These are phyloP conservation scores for Oreochromis grahami DNA, from an alignment of 2,797 vertebrate genomes.

Conservation along the genomic window DNA sequence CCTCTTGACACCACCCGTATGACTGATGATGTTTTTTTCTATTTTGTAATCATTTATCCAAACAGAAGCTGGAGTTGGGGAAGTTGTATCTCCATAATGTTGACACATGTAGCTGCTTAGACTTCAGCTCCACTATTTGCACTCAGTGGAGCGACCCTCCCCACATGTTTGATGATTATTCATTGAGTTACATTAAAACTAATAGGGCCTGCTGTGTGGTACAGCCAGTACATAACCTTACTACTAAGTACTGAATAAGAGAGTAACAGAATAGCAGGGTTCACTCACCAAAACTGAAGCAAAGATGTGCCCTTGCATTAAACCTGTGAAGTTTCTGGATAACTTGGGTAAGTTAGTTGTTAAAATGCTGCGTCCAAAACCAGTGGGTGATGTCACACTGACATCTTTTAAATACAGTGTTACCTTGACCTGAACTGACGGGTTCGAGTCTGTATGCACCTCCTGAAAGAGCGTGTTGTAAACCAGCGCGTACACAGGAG, in stretches of 20 bases:
- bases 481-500: neutral
- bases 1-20: neutral
- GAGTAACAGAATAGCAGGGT: neutral
- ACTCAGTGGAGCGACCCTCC: neutral
- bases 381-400: neutral
- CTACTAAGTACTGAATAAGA: neutral
- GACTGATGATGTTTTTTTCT: neutral
- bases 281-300: neutral
- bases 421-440: neutral
- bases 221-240: neutral
- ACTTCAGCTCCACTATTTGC: neutral
- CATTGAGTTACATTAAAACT: neutral
- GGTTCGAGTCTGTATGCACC: neutral
- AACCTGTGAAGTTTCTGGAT: too few species aligned
- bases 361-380: neutral
- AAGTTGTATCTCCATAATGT: neutral
- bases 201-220: neutral
- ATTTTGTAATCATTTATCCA: neutral
- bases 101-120: neutral
- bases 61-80: neutral
- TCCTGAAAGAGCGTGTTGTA: conserved; percentile 14
- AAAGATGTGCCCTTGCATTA: too few species aligned
- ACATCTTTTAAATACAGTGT: neutral
- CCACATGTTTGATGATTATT: neutral
- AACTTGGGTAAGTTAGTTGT: neutral